These are phyloP conservation scores for Diploscapter pachys DNA, from an alignment of 1,140 invertebrate genomes.

Conservation along the genomic window DNA sequence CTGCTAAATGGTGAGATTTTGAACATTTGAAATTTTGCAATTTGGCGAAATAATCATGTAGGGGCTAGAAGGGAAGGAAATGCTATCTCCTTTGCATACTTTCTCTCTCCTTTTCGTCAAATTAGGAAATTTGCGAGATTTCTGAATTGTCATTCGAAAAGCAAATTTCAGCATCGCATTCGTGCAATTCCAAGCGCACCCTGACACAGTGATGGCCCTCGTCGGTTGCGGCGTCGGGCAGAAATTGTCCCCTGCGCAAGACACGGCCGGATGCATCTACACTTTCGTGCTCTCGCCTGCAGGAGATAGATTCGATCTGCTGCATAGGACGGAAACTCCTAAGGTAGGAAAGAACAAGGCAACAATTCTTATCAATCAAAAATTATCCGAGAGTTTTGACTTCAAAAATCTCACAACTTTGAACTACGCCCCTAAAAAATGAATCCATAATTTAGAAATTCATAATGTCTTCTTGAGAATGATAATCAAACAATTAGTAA, in stretches of 20 bases:
- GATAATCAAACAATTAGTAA: no score
- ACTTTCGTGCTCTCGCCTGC: slow-evolving; percentile 69
- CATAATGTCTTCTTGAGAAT: no score
- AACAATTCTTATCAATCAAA: background rate
- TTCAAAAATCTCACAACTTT: background rate
- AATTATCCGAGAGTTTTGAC: background rate
- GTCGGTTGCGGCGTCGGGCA: slow-evolving; percentile 86
- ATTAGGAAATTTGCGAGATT: slow-evolving; percentile 1
- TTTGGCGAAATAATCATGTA: no score
- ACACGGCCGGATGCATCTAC: slow-evolving; percentile 76
- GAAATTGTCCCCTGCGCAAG: slow-evolving; percentile 75
- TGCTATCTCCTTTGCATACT: no score
- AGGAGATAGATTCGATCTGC: slow-evolving; percentile 77
- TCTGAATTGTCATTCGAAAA: no score
- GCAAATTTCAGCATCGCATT: slow-evolving; percentile 67
- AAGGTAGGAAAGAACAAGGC: slow-evolving; percentile 7
- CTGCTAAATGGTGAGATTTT: slow-evolving; percentile 74
- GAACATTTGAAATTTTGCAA: no score
- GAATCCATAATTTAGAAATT: no score
- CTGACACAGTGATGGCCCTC: slow-evolving; percentile 73
- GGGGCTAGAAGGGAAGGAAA: no score
- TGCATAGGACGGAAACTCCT: slow-evolving; percentile 86
- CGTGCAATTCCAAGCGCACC: slow-evolving; percentile 71
- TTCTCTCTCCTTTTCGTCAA: background rate
- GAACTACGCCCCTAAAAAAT: no score